Conservation (phyloP, 2,888 invertebrate genomes). For the Orthosia cruda region DNA sequence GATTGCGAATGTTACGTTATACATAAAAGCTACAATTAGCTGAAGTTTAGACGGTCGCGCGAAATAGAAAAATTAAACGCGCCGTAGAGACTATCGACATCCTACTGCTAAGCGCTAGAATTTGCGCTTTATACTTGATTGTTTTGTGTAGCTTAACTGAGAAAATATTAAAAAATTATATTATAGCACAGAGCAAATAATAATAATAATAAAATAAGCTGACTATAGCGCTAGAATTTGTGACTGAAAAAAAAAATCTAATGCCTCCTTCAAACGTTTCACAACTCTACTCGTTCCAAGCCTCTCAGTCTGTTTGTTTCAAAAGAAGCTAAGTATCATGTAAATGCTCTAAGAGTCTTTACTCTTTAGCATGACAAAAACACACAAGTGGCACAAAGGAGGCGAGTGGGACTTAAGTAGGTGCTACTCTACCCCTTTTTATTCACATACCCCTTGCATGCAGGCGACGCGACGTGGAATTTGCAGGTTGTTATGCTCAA, state of each 20-base stretch:
- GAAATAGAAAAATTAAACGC: background rate
- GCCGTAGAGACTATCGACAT: background rate
- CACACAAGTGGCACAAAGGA: constrained; percentile 58
- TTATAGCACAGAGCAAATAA: background rate
- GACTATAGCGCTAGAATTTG: too few relatives aligned
- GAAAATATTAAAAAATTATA: too few relatives aligned
- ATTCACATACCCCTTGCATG: constrained; percentile 34
- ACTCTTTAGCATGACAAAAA: constrained; percentile 59
- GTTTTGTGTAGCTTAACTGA: background rate
- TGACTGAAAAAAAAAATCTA: background rate
- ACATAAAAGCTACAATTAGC: constrained; percentile 18
- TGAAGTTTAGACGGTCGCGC: constrained; percentile 1
- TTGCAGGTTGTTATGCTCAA: constrained; percentile 38
- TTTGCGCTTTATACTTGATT: background rate
- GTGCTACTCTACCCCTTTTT: constrained; percentile 59
- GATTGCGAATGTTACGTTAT: constrained; percentile 5
- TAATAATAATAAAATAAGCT: too few relatives aligned
- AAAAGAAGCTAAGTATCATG: constrained; percentile 52
- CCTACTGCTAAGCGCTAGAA: background rate
- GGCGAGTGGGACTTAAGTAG: constrained; percentile 63
- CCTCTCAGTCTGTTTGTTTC: constrained; percentile 42
- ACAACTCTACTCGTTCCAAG: constrained; percentile 7
- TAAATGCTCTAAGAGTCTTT: constrained; percentile 59
- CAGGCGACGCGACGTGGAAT: constrained; percentile 22
- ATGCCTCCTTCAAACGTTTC: constrained; percentile 7